A percentile compares a stretch with the other conserved stretches of the same genome.
These are phyloP conservation scores for Ctenomys sociabilis DNA, from an alignment of 2,113 vertebrate species.

Conservation along the genomic window DNA sequence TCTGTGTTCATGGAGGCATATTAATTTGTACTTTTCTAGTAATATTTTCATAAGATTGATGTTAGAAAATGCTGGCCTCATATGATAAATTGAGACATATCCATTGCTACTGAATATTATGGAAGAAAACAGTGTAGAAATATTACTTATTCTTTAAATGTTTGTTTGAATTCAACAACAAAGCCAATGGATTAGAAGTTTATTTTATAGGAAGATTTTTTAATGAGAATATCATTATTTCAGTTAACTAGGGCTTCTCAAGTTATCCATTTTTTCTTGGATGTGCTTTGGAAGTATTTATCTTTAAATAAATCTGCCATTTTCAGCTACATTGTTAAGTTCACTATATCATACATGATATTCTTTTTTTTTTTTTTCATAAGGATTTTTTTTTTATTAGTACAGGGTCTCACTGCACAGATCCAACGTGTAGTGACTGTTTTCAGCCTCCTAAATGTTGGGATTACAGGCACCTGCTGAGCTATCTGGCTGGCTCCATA, in stretches of 20 bases:
- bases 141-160: neutral
- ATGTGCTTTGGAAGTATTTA: neutral
- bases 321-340: neutral
- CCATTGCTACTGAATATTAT: neutral
- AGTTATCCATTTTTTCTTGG: neutral
- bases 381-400: too few relatives aligned
- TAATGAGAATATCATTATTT: neutral
- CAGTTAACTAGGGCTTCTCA: neutral
- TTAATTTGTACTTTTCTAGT: neutral
- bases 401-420: too few relatives aligned
- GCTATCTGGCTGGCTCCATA: too few relatives aligned
- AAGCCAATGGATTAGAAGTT: neutral
- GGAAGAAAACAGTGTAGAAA: neutral
- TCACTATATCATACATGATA: neutral
- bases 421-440: too few relatives aligned
- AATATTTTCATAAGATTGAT: neutral
- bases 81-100: neutral
- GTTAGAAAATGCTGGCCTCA: neutral
- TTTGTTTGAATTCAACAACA: neutral
- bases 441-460: too few relatives aligned
- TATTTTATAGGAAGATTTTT: neutral
- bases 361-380: too few relatives aligned
- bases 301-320: neutral
- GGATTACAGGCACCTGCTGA: too few relatives aligned
- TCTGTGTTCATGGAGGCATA: neutral